Percentiles rank a stretch among this genome's conserved stretches.
phyloP scores from a whole-genome alignment of 2,113 vertebrate species.

The Tupaia tana region DNA sequence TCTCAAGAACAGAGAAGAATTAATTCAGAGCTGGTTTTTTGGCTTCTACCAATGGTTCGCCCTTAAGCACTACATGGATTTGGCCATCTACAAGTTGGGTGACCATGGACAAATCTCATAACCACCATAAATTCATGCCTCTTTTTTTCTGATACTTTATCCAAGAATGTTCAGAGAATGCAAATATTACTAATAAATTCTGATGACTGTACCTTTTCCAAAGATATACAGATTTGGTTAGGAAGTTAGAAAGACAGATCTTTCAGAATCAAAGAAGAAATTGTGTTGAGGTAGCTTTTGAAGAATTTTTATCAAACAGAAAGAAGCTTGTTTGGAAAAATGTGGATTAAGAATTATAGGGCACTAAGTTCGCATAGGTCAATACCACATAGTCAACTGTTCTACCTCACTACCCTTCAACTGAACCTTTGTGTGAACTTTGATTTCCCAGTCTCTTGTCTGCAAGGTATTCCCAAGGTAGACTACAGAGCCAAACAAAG shows the following conservation, averaged over 20 bases:
- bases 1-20: not conserved
- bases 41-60: not conserved
- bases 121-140: not conserved
- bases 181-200: not conserved
- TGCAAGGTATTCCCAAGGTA: not conserved
- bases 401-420: not conserved
- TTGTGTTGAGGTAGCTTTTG: not conserved
- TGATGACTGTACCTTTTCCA: not conserved
- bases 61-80: not conserved
- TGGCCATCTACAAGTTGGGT: not conserved
- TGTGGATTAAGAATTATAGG: not conserved
- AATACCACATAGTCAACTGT: not conserved
- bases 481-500: not conserved
- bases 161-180: not conserved
- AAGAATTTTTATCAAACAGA: slow-evolving; percentile 1
- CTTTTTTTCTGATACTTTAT: not conserved
- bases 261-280: not conserved
- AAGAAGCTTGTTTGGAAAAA: slow-evolving; percentile 60
- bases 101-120: not conserved
- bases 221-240: not conserved
- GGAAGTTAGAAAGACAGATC: not conserved
- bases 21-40: not conserved
- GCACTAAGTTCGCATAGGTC: not conserved
- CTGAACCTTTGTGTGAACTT: not conserved
- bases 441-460: not conserved